These are phyloP conservation scores for Tenrec ecaudatus DNA, from an alignment of 2,113 vertebrate genomes.

Conservation along the genomic window DNA sequence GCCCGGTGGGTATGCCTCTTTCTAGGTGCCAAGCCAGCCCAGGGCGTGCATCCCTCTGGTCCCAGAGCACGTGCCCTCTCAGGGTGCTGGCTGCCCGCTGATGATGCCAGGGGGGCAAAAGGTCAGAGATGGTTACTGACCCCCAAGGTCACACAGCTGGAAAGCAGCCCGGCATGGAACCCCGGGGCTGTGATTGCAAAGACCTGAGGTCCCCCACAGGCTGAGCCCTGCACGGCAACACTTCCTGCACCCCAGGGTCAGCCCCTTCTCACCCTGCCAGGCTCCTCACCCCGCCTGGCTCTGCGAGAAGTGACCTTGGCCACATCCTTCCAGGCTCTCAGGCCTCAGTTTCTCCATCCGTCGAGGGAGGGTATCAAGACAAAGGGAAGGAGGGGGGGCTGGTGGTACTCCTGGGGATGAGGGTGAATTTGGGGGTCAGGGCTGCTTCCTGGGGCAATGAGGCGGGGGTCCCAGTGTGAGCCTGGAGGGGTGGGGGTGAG, in stretches of 20 bases:
- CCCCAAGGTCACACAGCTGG: neutral
- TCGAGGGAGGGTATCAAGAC: neutral
- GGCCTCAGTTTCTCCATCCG: neutral
- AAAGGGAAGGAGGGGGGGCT: neutral
- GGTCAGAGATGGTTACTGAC: neutral
- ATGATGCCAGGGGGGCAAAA: neutral
- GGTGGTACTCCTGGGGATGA: fast-evolving
- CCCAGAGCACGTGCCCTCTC: neutral
- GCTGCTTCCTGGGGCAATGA: neutral
- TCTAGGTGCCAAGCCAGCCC: too few species aligned
- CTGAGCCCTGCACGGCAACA: too few species aligned
- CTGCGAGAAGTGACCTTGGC: conserved; percentile 16
- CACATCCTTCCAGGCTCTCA: fast-evolving
- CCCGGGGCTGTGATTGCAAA: neutral
- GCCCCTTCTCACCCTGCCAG: too few species aligned
- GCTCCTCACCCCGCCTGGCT: neutral
- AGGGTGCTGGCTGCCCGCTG: neutral
- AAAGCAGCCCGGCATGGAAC: fast-evolving
- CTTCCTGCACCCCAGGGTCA: too few species aligned
- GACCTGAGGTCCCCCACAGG: fast-evolving
- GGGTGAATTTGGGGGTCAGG: neutral
- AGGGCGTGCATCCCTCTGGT: neutral
- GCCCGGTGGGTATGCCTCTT: neutral
- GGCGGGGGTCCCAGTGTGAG: neutral
- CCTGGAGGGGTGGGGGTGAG: neutral